Conservation (phyloP, 2,888 invertebrate species). For the Saturnia japonica region DNA sequence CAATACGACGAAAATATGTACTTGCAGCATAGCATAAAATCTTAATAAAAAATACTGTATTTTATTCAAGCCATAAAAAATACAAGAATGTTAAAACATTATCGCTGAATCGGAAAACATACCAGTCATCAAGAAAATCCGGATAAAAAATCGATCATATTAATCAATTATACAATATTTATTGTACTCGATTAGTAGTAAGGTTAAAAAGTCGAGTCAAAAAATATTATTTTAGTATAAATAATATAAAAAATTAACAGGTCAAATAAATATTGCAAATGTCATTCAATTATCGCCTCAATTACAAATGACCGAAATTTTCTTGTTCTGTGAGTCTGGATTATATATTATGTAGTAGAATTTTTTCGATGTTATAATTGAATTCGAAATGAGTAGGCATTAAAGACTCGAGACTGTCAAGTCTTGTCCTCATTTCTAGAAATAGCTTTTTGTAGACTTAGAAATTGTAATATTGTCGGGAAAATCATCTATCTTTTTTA, state of each 20-base stretch:
- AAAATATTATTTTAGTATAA: no score
- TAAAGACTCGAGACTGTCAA: background rate
- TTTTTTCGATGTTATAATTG: background rate
- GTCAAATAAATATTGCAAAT: background rate
- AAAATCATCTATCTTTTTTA: background rate
- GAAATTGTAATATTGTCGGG: background rate
- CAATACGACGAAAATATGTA: background rate
- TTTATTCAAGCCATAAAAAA: no score
- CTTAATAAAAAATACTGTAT: no score
- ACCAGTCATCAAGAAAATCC: no score
- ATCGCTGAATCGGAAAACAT: no score
- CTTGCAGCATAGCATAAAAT: no score
- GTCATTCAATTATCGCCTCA: background rate
- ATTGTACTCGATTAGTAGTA: no score
- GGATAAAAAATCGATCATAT: no score
- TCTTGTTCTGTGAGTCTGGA: background rate
- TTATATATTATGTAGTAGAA: background rate
- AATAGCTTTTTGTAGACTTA: background rate
- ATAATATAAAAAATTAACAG: no score
- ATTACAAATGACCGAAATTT: background rate
- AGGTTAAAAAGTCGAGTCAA: no score
- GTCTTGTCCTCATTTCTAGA: background rate
- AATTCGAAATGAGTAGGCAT: background rate
- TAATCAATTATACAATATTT: no score
- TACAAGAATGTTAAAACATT: no score